Conservation (phyloP, 2,888 invertebrate species). For the Agrypnus murinus region DNA sequence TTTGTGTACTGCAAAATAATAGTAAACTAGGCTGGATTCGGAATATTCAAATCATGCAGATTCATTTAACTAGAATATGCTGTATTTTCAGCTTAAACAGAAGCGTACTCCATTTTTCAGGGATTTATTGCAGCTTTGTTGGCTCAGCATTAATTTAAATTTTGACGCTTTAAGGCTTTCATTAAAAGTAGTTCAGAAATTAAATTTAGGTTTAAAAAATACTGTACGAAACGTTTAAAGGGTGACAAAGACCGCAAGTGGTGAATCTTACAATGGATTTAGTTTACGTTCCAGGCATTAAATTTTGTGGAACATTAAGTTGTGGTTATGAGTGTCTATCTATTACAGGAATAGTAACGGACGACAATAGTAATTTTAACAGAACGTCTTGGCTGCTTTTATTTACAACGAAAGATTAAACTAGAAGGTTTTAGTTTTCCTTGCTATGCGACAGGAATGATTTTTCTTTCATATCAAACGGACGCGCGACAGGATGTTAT, state of each 20-base stretch:
- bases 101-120: not conserved
- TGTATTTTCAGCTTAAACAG: not conserved
- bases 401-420: slow-evolving; percentile 8
- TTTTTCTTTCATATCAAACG: not conserved
- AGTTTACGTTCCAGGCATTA: no score
- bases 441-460: not conserved
- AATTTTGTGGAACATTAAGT: not conserved
- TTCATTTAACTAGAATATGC: not conserved
- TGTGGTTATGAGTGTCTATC: not conserved
- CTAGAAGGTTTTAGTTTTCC: slow-evolving; percentile 6
- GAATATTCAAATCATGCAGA: not conserved
- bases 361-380: not conserved
- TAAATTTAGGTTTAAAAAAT: not conserved
- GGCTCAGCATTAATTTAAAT: not conserved
- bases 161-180: not conserved
- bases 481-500: not conserved
- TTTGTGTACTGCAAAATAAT: not conserved
- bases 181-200: not conserved
- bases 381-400: not conserved
- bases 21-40: not conserved
- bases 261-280: no score
- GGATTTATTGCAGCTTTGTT: slow-evolving; percentile 1
- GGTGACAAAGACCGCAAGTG: no score
- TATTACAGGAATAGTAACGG: not conserved
- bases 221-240: no score